Evolutionary conservation across 1,140 invertebrate genomes (phyloP), one percentile per base, ranked within the genome.

Genomic region (Polypedilum pembai): DNA sequence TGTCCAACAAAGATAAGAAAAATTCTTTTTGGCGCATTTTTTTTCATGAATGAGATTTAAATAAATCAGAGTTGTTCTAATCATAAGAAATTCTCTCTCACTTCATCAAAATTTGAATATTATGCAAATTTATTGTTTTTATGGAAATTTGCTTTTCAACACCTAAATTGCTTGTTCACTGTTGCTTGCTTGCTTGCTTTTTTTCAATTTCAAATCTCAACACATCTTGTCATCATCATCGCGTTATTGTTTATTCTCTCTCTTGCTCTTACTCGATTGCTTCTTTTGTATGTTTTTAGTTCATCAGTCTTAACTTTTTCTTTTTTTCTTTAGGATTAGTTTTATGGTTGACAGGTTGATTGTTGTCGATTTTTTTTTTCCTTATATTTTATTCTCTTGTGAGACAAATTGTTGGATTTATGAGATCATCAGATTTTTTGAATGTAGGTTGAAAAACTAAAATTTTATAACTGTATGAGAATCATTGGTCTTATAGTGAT

Each of bases 121-220:
- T 69, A 69, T 69, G 65, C 65, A 69, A 69, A 69, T 56, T 56
- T 56, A 15, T 69, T 69, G 5, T 18, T 21, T 69, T 21, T 69
- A 21, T 69, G 65, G 65, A 69, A 69, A 69, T 18, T 56, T 21
- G 8, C 10, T 5, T 56, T 8, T 18, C 65, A 69, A 69, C 65
- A 69, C 65, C 8, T 69, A 20, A 56, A 56, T 56, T 56, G 45
- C 45, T 56, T 56, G 45, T 17, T 33, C 24, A 33, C 24, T 33
- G 5, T 33, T 1, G 24, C 24, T 33, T 33, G 24, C 24, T 33
- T n/a, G n/a, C n/a, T n/a, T n/a, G n/a, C n/a, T 33, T 33, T 33
- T 5, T 33, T 33, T 5, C 24, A 33, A 33, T n/a, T n/a, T n/a
- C n/a, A n/a, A n/a, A n/a, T n/a, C 41, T 45, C 15, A 10, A 45